These are phyloP conservation scores for Mobula hypostoma DNA, from an alignment of 2,113 vertebrate genomes.

Conservation along the genomic window DNA sequence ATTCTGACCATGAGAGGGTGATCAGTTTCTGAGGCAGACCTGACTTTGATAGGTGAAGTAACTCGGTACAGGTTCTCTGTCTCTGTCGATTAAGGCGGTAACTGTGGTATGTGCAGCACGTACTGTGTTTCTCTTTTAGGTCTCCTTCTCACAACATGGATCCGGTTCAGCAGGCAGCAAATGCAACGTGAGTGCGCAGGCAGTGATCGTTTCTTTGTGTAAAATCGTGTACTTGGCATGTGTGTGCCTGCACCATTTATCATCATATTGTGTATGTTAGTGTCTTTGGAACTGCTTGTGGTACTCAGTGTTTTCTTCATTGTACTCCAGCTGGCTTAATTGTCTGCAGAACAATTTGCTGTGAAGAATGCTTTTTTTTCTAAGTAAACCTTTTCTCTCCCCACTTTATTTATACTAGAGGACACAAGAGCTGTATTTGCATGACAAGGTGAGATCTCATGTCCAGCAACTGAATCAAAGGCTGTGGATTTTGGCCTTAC, in stretches of 20 bases:
- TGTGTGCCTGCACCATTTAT: not conserved
- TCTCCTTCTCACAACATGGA: constrained; percentile 33
- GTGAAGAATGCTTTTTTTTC: not conserved
- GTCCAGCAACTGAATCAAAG: not conserved
- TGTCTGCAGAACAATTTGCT: not conserved
- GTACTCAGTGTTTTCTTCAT: not conserved
- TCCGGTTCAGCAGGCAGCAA: constrained; percentile 21
- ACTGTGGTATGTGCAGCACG: constrained; percentile 15
- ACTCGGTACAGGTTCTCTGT: not conserved
- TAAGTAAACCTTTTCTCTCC: not conserved
- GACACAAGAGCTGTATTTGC: not conserved
- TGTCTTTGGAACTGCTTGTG: constrained; percentile 1
- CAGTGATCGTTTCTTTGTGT: constrained; percentile 17
- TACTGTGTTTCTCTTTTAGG: constrained; percentile 11
- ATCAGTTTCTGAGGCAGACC: not conserved
- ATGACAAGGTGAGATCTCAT: not conserved
- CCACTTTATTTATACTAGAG: not conserved
- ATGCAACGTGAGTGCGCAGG: constrained; percentile 15
- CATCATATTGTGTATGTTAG: not conserved
- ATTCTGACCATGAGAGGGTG: not conserved
- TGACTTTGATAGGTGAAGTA: not conserved
- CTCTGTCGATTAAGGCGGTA: not conserved
- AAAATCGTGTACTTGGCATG: not conserved
- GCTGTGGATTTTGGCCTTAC: not conserved
- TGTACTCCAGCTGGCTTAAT: not conserved